Evolutionary conservation across 1,140 invertebrate genomes (phyloP).

Genomic region (Planococcus citri): DNA sequence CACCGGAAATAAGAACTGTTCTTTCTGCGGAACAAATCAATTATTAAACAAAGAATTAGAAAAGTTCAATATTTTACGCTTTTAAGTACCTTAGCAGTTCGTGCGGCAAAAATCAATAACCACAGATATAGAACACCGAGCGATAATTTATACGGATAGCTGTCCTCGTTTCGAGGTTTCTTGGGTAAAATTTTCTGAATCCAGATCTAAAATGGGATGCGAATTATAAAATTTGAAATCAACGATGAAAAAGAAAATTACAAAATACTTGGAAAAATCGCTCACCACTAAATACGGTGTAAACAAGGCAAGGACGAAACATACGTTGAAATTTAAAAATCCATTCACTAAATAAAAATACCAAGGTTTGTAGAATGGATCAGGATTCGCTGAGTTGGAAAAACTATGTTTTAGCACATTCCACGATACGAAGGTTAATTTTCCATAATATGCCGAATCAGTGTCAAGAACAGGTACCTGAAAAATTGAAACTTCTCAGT

Average conservation of each 20-base stretch:
- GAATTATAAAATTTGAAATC: background rate
- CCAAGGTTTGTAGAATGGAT: slow-evolving; percentile 86
- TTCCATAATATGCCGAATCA: slow-evolving; percentile 84
- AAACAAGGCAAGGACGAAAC: slow-evolving; percentile 51
- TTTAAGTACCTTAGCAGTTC: slow-evolving; percentile 72
- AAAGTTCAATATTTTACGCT: background rate
- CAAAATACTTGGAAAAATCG: slow-evolving; percentile 28
- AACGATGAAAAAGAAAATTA: too few relatives aligned
- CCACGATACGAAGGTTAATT: slow-evolving; percentile 74
- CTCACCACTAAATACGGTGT: slow-evolving; percentile 54
- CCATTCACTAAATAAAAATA: slow-evolving; percentile 90
- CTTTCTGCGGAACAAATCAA: slow-evolving; percentile 48
- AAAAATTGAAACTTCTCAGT: slow-evolving; percentile 25
- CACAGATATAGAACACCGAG: slow-evolving; percentile 73
- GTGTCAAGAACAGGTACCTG: slow-evolving; percentile 64
- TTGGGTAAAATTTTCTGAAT: slow-evolving; percentile 43
- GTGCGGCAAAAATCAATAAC: slow-evolving; percentile 76
- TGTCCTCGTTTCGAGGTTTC: slow-evolving; percentile 11
- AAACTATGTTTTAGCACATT: slow-evolving; percentile 95
- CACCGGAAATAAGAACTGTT: slow-evolving; percentile 88
- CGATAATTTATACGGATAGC: slow-evolving; percentile 46
- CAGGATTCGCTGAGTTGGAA: slow-evolving; percentile 79
- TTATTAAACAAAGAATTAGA: background rate
- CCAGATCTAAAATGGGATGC: slow-evolving; percentile 38
- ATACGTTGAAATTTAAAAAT: slow-evolving; percentile 91